A percentile compares a stretch with the other conserved stretches of the same genome.
phyloP scores from a whole-genome alignment of 2,888 invertebrate species.

The Minunthozetes semirufus region DNA sequence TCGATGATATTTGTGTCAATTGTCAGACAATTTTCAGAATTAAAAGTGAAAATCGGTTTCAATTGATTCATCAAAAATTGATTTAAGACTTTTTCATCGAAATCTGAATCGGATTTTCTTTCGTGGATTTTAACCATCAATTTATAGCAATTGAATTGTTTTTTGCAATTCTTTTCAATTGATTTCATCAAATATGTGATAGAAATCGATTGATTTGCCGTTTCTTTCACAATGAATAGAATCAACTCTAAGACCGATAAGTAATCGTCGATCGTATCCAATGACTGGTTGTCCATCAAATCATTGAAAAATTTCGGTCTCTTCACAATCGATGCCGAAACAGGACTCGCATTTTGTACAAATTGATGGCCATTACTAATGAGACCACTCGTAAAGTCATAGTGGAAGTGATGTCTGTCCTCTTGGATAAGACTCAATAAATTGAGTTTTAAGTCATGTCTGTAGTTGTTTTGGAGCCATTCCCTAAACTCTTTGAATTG shows the following conservation, averaged over 20 bases:
- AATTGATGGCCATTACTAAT: neutral
- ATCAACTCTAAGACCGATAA: neutral
- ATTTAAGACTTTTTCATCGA: neutral
- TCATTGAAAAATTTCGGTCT: neutral
- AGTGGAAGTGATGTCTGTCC: neutral
- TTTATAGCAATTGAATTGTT: neutral
- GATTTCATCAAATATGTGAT: neutral
- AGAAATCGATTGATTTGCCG: neutral
- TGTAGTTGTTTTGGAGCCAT: neutral
- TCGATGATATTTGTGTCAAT: neutral
- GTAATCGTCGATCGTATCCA: neutral
- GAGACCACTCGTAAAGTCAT: neutral
- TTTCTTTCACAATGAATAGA: neutral
- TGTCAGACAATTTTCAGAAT: neutral
- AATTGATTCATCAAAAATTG: neutral
- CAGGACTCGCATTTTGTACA: neutral
- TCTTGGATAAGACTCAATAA: neutral
- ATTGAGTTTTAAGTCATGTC: neutral
- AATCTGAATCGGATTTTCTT: neutral
- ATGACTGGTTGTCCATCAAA: neutral
- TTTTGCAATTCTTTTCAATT: neutral
- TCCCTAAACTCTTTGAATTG: neutral
- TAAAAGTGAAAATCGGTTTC: neutral
- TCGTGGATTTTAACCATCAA: neutral
- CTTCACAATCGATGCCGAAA: neutral